These are phyloP conservation scores for Apostichopus japonicus DNA, from an alignment of 35 echinoderm and acorn worm species.

Conservation along the genomic window DNA sequence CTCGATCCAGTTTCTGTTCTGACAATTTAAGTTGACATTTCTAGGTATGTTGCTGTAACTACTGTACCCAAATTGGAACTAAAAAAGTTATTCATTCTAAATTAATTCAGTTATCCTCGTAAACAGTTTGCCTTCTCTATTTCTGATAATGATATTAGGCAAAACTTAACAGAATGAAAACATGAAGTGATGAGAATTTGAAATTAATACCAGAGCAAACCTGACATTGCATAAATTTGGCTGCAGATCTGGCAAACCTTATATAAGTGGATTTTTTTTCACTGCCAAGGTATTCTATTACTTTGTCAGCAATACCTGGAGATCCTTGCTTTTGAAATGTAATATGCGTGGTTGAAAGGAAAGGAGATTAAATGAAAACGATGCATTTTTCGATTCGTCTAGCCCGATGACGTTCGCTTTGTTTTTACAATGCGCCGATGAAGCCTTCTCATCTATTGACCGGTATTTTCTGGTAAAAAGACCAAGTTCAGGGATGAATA, in stretches of 20 bases:
- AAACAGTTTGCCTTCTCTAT: no score
- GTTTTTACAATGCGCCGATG: background rate
- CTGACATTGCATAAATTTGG: conserved; percentile 12
- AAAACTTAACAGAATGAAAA: no score
- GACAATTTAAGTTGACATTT: no score
- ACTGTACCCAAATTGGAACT: no score
- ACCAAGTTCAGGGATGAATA: conserved; percentile 1
- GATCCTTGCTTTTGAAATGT: background rate
- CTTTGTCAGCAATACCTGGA: background rate
- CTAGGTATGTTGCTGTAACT: no score
- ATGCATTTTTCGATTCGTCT: background rate
- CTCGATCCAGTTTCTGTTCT: no score
- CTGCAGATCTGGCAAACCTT: background rate
- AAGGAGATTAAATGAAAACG: background rate
- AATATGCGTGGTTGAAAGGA: background rate
- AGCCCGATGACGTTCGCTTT: background rate
- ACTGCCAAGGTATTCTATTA: conserved; percentile 18
- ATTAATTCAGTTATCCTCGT: no score
- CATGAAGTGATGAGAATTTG: background rate
- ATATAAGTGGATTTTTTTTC: conserved; percentile 3
- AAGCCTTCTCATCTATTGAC: background rate
- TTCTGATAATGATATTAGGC: no score
- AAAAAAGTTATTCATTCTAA: no score
- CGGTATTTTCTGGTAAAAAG: background rate
- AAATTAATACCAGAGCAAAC: conserved; percentile 26